Evolutionary conservation across 1,140 invertebrate species (phyloP).

Genomic region (Belonocnema kinseyi): DNA sequence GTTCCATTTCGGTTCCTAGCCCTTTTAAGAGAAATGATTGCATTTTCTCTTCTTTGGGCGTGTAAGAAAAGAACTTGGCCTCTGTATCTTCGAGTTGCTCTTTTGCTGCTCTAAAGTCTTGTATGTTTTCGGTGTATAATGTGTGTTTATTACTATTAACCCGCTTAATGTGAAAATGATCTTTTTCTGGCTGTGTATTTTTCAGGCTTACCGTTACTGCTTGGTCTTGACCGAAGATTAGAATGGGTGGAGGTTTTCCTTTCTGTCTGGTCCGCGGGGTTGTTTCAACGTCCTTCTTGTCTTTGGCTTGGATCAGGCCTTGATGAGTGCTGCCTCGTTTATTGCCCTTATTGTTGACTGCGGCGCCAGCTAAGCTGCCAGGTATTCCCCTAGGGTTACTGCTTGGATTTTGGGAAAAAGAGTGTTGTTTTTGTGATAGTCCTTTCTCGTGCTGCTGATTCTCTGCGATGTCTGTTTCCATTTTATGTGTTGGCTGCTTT

Average conservation of each 20-base stretch:
- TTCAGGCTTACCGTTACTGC: neutral
- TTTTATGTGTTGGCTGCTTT: neutral
- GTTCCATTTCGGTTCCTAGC: neutral
- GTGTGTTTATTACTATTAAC: neutral
- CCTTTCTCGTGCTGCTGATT: neutral
- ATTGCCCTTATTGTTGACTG: neutral
- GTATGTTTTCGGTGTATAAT: too few relatives aligned
- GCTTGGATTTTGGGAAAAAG: neutral
- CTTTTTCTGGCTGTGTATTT: neutral
- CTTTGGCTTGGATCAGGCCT: neutral
- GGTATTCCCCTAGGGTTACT: neutral
- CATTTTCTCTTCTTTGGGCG: constrained; percentile 22
- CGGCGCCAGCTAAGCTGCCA: neutral
- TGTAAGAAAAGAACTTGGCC: constrained; percentile 18
- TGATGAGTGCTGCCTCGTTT: neutral
- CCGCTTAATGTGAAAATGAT: neutral
- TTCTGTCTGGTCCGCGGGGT: neutral
- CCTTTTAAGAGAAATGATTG: constrained; percentile 35
- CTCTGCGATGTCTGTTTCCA: neutral
- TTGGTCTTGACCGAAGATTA: neutral
- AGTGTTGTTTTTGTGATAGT: neutral
- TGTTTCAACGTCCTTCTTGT: neutral
- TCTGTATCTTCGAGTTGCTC: neutral
- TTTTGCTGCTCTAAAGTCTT: neutral
- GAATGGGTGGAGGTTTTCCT: neutral